Conservation (phyloP, 1,140 invertebrate species). For the Dreissena polymorpha region DNA sequence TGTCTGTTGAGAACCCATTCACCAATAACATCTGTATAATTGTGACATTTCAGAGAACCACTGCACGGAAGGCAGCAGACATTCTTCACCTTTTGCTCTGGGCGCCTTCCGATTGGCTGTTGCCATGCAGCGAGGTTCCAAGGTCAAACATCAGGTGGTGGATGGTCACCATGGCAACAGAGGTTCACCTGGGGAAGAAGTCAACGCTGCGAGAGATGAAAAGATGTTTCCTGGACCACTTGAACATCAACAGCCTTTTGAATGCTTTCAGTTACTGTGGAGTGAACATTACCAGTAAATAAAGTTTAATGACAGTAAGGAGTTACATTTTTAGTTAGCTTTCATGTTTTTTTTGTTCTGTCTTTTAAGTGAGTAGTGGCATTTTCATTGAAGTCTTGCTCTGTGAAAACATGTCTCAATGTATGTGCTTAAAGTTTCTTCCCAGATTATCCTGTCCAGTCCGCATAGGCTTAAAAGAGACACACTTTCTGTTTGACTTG, state of each 20-base stretch:
- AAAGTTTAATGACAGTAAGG: no score
- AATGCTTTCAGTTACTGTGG: background rate
- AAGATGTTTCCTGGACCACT: constrained; percentile 22
- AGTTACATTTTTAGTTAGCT: no score
- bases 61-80: constrained; percentile 87
- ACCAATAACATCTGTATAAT: constrained; percentile 64
- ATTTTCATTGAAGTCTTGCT: no score
- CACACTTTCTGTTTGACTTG: no score
- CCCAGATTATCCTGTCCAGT: no score
- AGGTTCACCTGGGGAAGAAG: constrained; percentile 22
- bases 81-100: constrained; percentile 89
- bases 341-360: no score
- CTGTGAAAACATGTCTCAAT: no score
- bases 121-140: constrained; percentile 14
- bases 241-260: constrained; percentile 18
- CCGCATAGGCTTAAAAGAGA: no score
- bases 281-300: no score
- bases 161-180: constrained; percentile 46
- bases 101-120: constrained; percentile 78
- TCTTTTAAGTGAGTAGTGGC: no score
- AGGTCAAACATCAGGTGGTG: constrained; percentile 43
- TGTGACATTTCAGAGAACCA: constrained; percentile 83
- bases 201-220: no score
- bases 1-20: constrained; percentile 49
- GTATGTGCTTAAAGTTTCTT: no score